These are phyloP conservation scores for Zoanthus sansibaricus DNA, from an alignment of 92 coral and sea anemone genomes.

Conservation along the genomic window DNA sequence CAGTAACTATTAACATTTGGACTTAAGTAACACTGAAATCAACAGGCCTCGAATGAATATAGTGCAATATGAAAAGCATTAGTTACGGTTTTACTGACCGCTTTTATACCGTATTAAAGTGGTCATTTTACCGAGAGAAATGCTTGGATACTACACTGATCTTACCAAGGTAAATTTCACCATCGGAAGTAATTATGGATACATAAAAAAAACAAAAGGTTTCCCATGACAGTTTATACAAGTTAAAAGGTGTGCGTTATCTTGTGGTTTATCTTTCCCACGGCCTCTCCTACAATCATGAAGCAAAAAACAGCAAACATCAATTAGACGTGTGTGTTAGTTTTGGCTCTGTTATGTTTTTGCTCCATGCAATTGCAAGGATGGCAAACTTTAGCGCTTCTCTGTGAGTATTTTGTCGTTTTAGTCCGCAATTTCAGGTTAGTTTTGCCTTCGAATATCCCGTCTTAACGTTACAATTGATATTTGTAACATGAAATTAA, in stretches of 20 bases:
- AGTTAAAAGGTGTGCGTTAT: slow-evolving; percentile 55
- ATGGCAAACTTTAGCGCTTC: slow-evolving; percentile 55
- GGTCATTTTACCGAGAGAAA: slow-evolving; percentile 39
- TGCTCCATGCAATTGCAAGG: slow-evolving; percentile 31
- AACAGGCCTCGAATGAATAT: too few species aligned
- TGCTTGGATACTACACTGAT: slow-evolving; percentile 43
- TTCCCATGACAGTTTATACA: slow-evolving; percentile 68
- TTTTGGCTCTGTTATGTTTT: slow-evolving; percentile 4
- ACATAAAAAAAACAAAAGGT: slow-evolving; percentile 66
- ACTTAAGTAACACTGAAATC: too few species aligned
- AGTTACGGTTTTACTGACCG: slow-evolving; percentile 49
- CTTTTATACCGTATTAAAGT: slow-evolving; percentile 29
- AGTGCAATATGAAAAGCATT: neutral
- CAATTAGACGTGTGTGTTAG: neutral
- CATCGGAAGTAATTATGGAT: slow-evolving; percentile 60
- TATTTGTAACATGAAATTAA: slow-evolving; percentile 52
- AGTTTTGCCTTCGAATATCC: slow-evolving; percentile 57
- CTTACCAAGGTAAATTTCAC: slow-evolving; percentile 59
- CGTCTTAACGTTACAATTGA: slow-evolving; percentile 33
- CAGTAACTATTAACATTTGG: too few species aligned
- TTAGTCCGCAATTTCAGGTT: slow-evolving; percentile 44
- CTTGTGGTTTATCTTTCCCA: slow-evolving; percentile 57
- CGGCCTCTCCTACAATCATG: slow-evolving; percentile 57
- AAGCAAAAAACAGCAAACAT: slow-evolving; percentile 46
- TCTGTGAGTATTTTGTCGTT: slow-evolving; percentile 55